Percentiles rank a stretch among this genome's conserved stretches.
Evolutionary conservation across 1,140 invertebrate species (phyloP).

Genomic region (Parasteatoda tepidariorum): DNA sequence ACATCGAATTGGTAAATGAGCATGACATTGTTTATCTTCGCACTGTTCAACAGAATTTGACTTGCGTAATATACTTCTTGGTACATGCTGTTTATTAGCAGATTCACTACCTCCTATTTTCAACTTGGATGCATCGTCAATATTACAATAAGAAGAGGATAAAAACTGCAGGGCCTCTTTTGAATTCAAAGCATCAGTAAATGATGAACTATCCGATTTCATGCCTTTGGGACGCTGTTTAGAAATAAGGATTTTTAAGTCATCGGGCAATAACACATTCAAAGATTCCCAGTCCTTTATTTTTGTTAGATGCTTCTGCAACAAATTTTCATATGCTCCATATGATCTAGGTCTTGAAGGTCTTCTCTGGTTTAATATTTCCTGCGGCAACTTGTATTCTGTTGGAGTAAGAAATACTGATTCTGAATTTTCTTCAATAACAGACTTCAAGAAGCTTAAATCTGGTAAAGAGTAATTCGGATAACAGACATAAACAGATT

Average conservation of each 20-base stretch:
- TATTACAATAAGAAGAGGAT: slow-evolving; percentile 41
- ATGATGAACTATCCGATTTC: neutral
- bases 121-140: slow-evolving; percentile 23
- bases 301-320: slow-evolving; percentile 80
- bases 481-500: slow-evolving; percentile 87
- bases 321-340: slow-evolving; percentile 83
- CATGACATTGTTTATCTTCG: slow-evolving; percentile 21
- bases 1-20: slow-evolving; percentile 34
- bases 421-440: slow-evolving; percentile 61
- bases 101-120: slow-evolving; percentile 8
- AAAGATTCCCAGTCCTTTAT: slow-evolving; percentile 92
- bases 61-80: slow-evolving; percentile 47
- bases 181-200: neutral
- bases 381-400: slow-evolving; percentile 46
- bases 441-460: slow-evolving; percentile 78
- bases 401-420: slow-evolving; percentile 42
- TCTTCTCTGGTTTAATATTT: slow-evolving; percentile 36
- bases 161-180: slow-evolving; percentile 2
- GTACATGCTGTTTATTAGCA: slow-evolving; percentile 30
- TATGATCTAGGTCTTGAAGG: slow-evolving; percentile 81
- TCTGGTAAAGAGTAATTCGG: slow-evolving; percentile 92
- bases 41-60: slow-evolving; percentile 49
- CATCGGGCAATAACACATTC: slow-evolving; percentile 83
- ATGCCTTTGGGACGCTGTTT: slow-evolving; percentile 22
- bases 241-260: slow-evolving; percentile 72